Base-by-base conservation (phyloP, 1,140 invertebrate genomes). In the Nephila pilipes region DNA sequence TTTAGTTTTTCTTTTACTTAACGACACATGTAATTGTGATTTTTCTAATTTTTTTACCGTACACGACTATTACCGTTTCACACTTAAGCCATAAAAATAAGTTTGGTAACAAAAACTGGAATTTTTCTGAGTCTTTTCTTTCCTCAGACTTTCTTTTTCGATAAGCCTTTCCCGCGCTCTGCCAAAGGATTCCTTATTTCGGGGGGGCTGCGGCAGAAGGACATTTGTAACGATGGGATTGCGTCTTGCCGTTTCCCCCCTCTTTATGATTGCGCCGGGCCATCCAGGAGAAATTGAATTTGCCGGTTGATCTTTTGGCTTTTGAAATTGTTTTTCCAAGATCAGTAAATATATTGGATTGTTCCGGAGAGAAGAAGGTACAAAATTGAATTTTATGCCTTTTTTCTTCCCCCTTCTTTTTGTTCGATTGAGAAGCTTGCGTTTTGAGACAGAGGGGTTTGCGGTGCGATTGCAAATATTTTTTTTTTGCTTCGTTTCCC, bases 301-400 rank as follows among this genome's bases (percentile, higher is more conserved):
- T 54, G 38, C 80, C 22, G 80, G 80, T 81, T 81, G 46, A 81
- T 54, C 80, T 81, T 81, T 54, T 20, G 38, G 46, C 65, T 75
- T 75, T 75, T 75, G 65, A 75, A 75, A 75, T 75, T 75, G 65
- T 75, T 75, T 75, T 75, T 38, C 80, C 22, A n/a, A 38, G 80
- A 81, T 81, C 80, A 55, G 80, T 81, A 81, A 81, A 81, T 81
- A 55, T n/a, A 81, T 81, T 38, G 80, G n/a, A 81, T 81, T 81
- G 80, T 46, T 80, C 46, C 25, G 36, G 18, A 29, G 18, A 80
- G 36, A 55, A 81, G 22, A 38, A 55, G 38, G 80, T 18, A 81
- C 46, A 2, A 55, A 81, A 81, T 81, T 25, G 80, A 81, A 55
- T 81, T 81, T 6, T 22, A 65, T 65, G 60, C 20, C n/a, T 29